Evolutionary conservation across 2,888 invertebrate genomes (phyloP), one percentile per base, ranked within the genome.

Genomic region (Mantis religiosa): DNA sequence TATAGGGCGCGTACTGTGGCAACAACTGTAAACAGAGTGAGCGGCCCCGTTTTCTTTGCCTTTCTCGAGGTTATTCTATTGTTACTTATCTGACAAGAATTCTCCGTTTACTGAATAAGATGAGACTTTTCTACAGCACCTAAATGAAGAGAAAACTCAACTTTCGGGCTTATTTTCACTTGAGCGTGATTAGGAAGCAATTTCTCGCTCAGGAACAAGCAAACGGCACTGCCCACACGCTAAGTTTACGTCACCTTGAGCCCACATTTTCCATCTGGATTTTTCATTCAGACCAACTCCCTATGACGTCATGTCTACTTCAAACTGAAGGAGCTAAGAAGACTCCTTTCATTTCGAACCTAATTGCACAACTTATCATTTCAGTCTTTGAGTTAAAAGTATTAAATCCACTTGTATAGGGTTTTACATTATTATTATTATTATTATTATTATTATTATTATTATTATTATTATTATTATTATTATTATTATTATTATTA

Each of bases 1-100:
- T 90, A 90, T 90, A 90, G 88, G 89, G 90, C 88, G 86, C 87
- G 90, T 89, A 81, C 84, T 28, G 87, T 84, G 83, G 88, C 83
- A 87, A 82, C 85, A 89, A 84, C 88, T 89, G 89, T 90, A 89
- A 89, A 90, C 90, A 90, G 89, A 88, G 4, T 28, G 54, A 34
- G 28, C 30, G 28, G 88, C 83, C 84, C 54, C 88, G 71, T 34
- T 84, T 84, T 84, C 85, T 47, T 47, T 15, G 28, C 83, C 28
- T 84, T 15, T 30, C 28, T n/a, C 27, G 28, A 28, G 25, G 9
- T 28, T 28, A 71, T 28, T 20, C 83, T 20, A 30, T 28, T 83
- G 28, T 20, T 28, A 83, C 20, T 28, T 30, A 20, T 30, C 83
- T 30, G 83, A 25, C 30, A 30, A 25, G 20, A n/a, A 83, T 28